These are phyloP conservation scores for Zeugodacus cucurbitae DNA, from an alignment of 1,140 invertebrate genomes.

Conservation along the genomic window DNA sequence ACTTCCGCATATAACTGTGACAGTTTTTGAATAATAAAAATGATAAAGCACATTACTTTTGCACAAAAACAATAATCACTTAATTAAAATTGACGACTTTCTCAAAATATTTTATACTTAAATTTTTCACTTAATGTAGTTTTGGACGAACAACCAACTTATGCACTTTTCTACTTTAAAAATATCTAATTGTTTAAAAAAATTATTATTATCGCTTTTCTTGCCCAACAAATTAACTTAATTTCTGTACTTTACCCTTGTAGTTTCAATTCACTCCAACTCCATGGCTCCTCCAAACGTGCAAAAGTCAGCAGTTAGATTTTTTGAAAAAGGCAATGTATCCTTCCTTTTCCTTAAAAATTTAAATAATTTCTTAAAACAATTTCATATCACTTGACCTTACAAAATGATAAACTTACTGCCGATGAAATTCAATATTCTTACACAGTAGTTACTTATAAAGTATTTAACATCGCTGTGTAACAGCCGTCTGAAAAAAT, in stretches of 20 bases:
- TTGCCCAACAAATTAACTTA: neutral
- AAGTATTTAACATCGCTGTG: conserved; percentile 10
- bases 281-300: neutral
- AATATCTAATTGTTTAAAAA: neutral
- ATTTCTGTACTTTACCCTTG: neutral
- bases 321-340: neutral
- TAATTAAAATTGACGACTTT: too few relatives aligned
- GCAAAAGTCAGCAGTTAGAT: neutral
- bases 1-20: too few relatives aligned
- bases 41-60: too few relatives aligned
- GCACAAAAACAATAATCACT: too few relatives aligned
- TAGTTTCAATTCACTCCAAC: neutral
- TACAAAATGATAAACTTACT: neutral
- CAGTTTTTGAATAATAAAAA: too few relatives aligned
- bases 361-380: neutral
- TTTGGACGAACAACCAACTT: neutral
- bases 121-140: too few relatives aligned
- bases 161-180: neutral
- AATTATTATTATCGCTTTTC: neutral
- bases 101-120: too few relatives aligned
- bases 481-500: neutral
- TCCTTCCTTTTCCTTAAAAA: neutral
- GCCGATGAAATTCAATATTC: neutral
- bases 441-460: neutral
- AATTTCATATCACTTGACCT: neutral